These are phyloP conservation scores for Leptopterna dolabrata DNA, from an alignment of 2,888 invertebrate genomes.

Conservation along the genomic window DNA sequence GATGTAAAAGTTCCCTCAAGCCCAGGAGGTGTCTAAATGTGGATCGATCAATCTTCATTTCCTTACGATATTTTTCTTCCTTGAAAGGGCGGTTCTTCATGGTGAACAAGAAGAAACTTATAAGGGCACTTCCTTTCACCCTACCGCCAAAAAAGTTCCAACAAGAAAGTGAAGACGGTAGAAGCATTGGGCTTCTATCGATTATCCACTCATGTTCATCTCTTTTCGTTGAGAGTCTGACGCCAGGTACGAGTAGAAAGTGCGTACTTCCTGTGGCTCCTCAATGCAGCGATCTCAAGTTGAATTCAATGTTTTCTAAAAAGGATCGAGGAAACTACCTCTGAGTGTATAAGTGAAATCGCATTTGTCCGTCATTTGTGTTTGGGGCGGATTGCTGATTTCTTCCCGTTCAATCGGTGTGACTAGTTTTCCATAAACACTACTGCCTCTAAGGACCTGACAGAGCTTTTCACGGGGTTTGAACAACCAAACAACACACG, in stretches of 20 bases:
- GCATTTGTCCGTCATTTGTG: too few species aligned
- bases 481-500: too few species aligned
- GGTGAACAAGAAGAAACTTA: constrained; percentile 48
- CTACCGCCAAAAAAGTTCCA: background rate
- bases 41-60: constrained; percentile 52
- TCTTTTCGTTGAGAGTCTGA: background rate
- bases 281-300: too few species aligned
- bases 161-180: background rate
- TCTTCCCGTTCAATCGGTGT: too few species aligned
- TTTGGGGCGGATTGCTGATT: too few species aligned
- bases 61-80: constrained; percentile 52
- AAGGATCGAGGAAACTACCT: too few species aligned
- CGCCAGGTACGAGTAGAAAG: background rate
- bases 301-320: too few species aligned
- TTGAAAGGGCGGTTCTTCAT: constrained; percentile 51
- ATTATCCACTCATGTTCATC: background rate
- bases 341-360: too few species aligned
- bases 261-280: too few species aligned
- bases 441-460: too few species aligned
- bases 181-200: background rate
- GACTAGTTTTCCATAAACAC: too few species aligned
- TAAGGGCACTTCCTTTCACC: constrained; percentile 7
- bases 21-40: constrained; percentile 48
- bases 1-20: constrained; percentile 36
- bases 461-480: too few species aligned